Percentiles rank a stretch among this genome's conserved stretches.
phyloP scores from a whole-genome alignment of 2,797 vertebrate species.

The Rhincodon typus region DNA sequence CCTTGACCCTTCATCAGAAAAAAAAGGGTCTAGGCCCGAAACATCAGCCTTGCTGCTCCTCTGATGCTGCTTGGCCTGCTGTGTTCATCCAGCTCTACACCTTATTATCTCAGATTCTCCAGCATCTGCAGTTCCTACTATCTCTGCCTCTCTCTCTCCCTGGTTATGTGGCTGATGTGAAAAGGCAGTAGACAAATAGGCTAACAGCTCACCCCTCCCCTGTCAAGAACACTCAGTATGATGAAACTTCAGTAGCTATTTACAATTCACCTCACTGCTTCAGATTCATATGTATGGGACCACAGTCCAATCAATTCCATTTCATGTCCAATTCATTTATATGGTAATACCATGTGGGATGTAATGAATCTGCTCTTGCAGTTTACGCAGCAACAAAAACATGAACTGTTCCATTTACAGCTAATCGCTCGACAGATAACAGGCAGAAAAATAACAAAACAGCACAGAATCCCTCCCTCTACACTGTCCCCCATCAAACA shows the following conservation, averaged over 20 bases:
- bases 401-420: neutral
- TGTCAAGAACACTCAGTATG: neutral
- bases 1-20: too few relatives aligned
- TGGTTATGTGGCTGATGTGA: fast-evolving
- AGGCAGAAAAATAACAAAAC: neutral
- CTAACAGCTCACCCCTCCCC: neutral
- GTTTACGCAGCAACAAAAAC: neutral
- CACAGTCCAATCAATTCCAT: neutral
- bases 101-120: too few relatives aligned
- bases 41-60: too few relatives aligned
- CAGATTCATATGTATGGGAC: neutral
- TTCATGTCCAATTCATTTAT: neutral
- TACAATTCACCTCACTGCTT: neutral
- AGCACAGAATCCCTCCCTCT: neutral
- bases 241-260: neutral
- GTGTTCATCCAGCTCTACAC: too few relatives aligned
- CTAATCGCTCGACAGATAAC: neutral
- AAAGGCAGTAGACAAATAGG: neutral
- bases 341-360: neutral
- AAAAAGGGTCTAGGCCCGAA: too few relatives aligned
- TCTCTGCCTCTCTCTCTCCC: too few relatives aligned
- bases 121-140: too few relatives aligned
- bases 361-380: neutral
- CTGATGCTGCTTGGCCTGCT: too few relatives aligned
- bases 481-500: too few relatives aligned